Conservation (phyloP, 1,140 invertebrate species). For the Diachasmimorpha longicaudata region DNA sequence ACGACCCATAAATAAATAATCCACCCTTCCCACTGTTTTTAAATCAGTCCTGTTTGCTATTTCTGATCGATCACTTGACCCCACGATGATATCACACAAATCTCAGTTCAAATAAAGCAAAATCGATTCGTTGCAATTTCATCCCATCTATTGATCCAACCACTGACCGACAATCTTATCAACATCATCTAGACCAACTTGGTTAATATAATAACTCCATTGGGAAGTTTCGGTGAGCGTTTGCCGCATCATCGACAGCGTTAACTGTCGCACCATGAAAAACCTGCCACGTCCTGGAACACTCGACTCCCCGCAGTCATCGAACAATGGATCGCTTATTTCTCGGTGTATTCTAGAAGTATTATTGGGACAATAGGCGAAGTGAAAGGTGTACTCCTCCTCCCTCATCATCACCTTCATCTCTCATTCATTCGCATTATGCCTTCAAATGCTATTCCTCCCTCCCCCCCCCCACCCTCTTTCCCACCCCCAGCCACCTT, state of each 20-base stretch:
- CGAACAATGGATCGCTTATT: constrained; percentile 33
- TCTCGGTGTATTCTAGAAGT: constrained; percentile 30
- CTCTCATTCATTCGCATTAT: not conserved
- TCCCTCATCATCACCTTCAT: not conserved
- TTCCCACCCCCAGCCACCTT: not conserved
- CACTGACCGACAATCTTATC: too few species aligned
- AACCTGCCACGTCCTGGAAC: not conserved
- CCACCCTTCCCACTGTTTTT: constrained; percentile 46
- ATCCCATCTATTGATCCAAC: constrained; percentile 2
- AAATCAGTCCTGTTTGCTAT: constrained; percentile 14
- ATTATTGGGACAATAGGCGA: constrained; percentile 32
- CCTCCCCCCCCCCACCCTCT: not conserved
- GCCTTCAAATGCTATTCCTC: not conserved
- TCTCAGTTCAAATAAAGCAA: not conserved
- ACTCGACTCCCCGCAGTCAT: constrained; percentile 25
- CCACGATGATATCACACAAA: too few species aligned
- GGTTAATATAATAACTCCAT: not conserved
- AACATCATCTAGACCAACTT: not conserved
- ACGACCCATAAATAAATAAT: constrained; percentile 51
- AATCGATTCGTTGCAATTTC: not conserved
- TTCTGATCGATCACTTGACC: too few species aligned
- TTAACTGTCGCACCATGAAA: not conserved
- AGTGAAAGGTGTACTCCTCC: constrained; percentile 16
- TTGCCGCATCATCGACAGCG: not conserved
- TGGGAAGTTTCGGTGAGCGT: not conserved